Percentiles rank a stretch among this genome's conserved stretches.
Evolutionary conservation across 2,888 invertebrate species (phyloP).

Genomic region (Aphodius granarius): DNA sequence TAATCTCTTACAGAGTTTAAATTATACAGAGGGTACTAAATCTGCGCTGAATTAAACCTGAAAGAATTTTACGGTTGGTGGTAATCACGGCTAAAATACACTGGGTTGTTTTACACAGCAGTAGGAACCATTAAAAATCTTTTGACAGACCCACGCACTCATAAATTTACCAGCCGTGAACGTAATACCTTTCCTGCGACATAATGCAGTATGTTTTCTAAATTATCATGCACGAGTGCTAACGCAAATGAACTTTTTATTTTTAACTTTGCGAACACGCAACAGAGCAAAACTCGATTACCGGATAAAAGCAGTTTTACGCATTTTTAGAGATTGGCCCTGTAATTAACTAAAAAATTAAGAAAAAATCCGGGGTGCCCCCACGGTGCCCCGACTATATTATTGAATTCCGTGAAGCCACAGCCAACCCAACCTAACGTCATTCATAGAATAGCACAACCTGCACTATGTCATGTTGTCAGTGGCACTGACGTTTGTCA

Average conservation of each 20-base stretch:
- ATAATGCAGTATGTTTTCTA: not conserved
- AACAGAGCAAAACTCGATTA: not conserved
- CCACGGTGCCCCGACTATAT: no score
- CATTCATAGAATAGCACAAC: no score
- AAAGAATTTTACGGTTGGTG: not conserved
- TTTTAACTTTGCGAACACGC: not conserved
- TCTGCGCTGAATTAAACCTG: not conserved
- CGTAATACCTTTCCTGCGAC: not conserved
- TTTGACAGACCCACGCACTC: not conserved
- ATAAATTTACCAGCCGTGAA: not conserved
- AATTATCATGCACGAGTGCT: not conserved
- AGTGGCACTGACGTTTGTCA: no score
- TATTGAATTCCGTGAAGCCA: no score
- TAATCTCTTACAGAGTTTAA: not conserved
- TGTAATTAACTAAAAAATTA: no score
- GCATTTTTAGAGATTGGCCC: no score
- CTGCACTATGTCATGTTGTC: no score
- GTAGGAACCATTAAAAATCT: not conserved
- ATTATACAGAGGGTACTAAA: not conserved
- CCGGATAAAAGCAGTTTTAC: not conserved
- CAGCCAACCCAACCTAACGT: no score
- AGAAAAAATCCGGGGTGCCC: no score
- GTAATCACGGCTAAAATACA: not conserved
- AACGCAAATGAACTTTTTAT: not conserved
- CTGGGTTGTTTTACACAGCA: not conserved